Percentiles rank a stretch among this genome's conserved stretches.
Conservation (phyloP, 2,113 vertebrate genomes). For the Abramis brama region DNA sequence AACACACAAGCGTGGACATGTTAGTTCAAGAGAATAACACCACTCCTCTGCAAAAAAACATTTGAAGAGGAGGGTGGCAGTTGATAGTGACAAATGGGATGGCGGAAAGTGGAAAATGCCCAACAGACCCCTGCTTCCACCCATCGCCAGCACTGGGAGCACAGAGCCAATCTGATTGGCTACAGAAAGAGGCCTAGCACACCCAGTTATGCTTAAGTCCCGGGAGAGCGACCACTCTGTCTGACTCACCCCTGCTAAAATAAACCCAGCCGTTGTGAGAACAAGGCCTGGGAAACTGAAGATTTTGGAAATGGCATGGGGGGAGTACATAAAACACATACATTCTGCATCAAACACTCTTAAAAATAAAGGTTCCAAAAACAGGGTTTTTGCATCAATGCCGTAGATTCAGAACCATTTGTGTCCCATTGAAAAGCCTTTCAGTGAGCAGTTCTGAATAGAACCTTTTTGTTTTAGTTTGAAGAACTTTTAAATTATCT, state of each 20-base stretch:
- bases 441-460: no score
- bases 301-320: slow-evolving; percentile 67
- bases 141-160: neutral
- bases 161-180: slow-evolving; percentile 17
- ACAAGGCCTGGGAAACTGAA: slow-evolving; percentile 80
- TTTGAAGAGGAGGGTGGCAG: slow-evolving; percentile 39
- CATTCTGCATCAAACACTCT: slow-evolving; percentile 21
- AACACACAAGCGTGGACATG: slow-evolving; percentile 65
- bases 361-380: neutral
- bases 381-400: neutral
- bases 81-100: slow-evolving; percentile 54
- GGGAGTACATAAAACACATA: slow-evolving; percentile 47
- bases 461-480: no score
- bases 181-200: slow-evolving; percentile 41
- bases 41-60: slow-evolving; percentile 27
- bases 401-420: no score
- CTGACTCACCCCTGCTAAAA: slow-evolving; percentile 80
- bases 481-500: no score
- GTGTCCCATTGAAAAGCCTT: no score
- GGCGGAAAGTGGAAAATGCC: slow-evolving; percentile 8
- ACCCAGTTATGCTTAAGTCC: slow-evolving; percentile 66
- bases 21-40: slow-evolving; percentile 59
- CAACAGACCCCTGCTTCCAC: neutral
- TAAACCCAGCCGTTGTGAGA: slow-evolving; percentile 82
- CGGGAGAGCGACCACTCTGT: slow-evolving; percentile 69